phyloP scores from a whole-genome alignment of 1,140 invertebrate genomes.

The Linepithema humile region DNA sequence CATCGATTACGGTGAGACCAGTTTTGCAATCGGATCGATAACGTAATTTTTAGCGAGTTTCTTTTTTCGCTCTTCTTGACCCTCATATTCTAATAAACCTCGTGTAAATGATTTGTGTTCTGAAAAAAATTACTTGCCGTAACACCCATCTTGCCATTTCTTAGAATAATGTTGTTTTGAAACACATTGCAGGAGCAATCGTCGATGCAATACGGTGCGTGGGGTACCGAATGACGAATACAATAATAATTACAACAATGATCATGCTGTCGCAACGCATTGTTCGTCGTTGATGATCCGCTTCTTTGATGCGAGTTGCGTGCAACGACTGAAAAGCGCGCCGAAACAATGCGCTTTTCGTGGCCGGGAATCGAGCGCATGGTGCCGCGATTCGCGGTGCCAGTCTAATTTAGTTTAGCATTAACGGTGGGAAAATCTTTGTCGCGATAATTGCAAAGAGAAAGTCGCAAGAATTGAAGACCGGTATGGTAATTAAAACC shows the following conservation, averaged over 20 bases:
- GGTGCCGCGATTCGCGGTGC: too few relatives aligned
- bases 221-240: not conserved
- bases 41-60: not conserved
- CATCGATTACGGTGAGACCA: not conserved
- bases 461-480: slow-evolving; percentile 27
- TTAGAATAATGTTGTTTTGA: not conserved
- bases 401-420: not conserved
- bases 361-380: not conserved
- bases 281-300: not conserved
- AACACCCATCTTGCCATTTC: not conserved
- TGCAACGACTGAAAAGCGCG: slow-evolving; percentile 6
- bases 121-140: not conserved
- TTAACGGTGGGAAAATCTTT: slow-evolving; percentile 40
- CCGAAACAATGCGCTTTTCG: slow-evolving; percentile 11
- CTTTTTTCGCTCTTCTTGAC: not conserved
- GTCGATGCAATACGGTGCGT: not conserved
- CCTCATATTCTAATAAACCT: not conserved
- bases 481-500: slow-evolving; percentile 29
- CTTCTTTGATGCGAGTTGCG: not conserved
- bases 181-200: not conserved
- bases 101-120: not conserved
- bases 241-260: slow-evolving; percentile 9
- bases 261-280: not conserved
- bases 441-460: slow-evolving; percentile 17
- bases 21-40: not conserved